phyloP scores from a whole-genome alignment of 2,113 vertebrate species.

The Tursiops truncatus region DNA sequence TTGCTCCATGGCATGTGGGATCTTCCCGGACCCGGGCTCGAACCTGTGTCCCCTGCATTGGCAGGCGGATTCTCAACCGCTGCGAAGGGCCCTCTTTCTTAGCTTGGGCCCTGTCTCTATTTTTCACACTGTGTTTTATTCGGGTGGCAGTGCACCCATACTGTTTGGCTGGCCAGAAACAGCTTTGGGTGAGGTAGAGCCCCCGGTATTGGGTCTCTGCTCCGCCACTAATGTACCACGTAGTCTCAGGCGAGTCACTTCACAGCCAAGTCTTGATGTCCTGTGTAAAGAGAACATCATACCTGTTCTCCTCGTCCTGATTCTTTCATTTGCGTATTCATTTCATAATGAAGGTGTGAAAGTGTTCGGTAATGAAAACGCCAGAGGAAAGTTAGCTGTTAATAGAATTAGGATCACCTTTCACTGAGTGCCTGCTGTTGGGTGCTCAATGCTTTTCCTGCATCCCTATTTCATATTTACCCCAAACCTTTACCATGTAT shows the following conservation, averaged over 20 bases:
- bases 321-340: neutral
- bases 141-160: neutral
- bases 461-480: neutral
- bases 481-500: neutral
- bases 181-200: neutral
- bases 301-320: constrained; percentile 52
- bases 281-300: neutral
- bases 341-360: constrained; percentile 27
- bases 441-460: neutral
- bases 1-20: no score
- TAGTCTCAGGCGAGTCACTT: constrained; percentile 38
- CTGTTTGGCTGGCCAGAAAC: neutral
- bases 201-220: neutral
- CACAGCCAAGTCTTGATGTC: neutral
- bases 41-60: no score
- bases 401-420: neutral
- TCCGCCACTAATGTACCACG: neutral
- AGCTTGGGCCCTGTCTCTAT: neutral
- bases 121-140: neutral
- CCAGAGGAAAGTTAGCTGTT: neutral
- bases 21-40: no score
- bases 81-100: neutral
- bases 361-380: constrained; percentile 19
- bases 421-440: neutral
- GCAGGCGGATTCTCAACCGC: no score